Evolutionary conservation across 2,797 vertebrate species (phyloP).

Genomic region (Falco biarmicus): DNA sequence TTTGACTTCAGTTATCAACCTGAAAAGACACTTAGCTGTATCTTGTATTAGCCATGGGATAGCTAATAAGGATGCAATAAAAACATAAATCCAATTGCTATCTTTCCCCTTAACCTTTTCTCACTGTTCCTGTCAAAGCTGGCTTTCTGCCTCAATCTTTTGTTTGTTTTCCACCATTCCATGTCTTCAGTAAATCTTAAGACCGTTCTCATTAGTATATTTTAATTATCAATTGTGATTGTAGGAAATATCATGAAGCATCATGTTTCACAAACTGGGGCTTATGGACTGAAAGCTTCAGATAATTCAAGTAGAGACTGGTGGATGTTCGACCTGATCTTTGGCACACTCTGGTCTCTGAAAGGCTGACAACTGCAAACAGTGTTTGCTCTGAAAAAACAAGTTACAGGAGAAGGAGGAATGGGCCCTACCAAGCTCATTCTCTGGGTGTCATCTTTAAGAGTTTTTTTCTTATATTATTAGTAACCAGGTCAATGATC

Average conservation of each 20-base stretch:
- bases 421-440: background rate
- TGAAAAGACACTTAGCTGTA: background rate
- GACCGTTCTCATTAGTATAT: background rate
- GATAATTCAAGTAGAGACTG: background rate
- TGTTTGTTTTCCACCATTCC: background rate
- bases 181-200: background rate
- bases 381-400: background rate
- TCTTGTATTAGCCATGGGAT: background rate
- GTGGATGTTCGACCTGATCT: background rate
- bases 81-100: background rate
- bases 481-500: background rate
- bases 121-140: background rate
- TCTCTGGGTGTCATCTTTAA: background rate
- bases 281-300: background rate
- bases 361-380: background rate
- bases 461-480: background rate
- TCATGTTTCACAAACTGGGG: background rate
- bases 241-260: background rate
- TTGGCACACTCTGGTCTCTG: background rate
- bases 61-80: background rate
- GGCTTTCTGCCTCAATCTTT: background rate
- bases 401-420: background rate
- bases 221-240: background rate
- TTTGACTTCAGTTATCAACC: background rate
- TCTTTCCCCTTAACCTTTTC: too few relatives aligned